Conservation (phyloP, 2,888 invertebrate species). For the Andrena minutula region DNA sequence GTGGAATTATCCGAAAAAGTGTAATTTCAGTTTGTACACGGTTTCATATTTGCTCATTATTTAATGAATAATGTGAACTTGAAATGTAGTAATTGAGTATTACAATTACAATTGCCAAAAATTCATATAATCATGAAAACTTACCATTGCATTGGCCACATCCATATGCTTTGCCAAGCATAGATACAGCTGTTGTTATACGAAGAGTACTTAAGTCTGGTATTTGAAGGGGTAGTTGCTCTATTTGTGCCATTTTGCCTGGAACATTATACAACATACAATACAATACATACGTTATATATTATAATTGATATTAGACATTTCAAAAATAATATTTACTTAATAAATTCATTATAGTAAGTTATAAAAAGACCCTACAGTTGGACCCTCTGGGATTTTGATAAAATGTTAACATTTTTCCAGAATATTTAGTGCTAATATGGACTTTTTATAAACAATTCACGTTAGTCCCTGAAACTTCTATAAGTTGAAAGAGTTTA, state of each 20-base stretch:
- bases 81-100: too few relatives aligned
- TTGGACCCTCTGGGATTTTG: too few relatives aligned
- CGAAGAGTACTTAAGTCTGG: constrained; percentile 86
- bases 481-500: too few relatives aligned
- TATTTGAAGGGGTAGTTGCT: constrained; percentile 85
- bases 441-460: too few relatives aligned
- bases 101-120: background rate
- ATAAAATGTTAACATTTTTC: too few relatives aligned
- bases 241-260: constrained; percentile 81
- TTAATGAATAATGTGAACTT: too few relatives aligned
- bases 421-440: too few relatives aligned
- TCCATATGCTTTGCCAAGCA: constrained; percentile 87
- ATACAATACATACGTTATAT: background rate
- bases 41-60: too few relatives aligned
- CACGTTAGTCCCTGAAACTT: too few relatives aligned
- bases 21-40: too few relatives aligned
- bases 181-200: constrained; percentile 86
- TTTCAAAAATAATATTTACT: background rate
- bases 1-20: too few relatives aligned
- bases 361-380: background rate
- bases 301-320: background rate
- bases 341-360: background rate
- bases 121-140: constrained; percentile 55
- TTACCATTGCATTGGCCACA: constrained; percentile 85
- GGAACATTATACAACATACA: constrained; percentile 61